Conservation (phyloP, 2,888 invertebrate species). For the Pyrgus malvae region DNA sequence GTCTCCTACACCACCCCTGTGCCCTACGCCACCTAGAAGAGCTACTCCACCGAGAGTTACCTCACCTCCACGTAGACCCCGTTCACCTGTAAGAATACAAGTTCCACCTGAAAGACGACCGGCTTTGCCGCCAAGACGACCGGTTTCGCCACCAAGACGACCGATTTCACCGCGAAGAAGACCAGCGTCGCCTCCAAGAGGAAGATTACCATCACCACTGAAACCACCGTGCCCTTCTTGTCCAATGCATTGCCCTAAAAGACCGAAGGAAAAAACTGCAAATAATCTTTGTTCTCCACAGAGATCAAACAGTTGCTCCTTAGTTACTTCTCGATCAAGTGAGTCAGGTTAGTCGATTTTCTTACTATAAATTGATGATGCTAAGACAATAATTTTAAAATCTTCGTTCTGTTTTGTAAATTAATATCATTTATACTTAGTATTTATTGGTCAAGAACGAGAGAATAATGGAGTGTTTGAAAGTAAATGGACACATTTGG, state of each 20-base stretch:
- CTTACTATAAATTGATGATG: too few species aligned
- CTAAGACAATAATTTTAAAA: too few species aligned
- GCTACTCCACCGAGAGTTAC: background rate
- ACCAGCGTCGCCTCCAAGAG: background rate
- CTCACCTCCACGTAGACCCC: background rate
- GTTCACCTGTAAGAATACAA: background rate
- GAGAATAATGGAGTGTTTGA: too few species aligned
- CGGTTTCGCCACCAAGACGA: background rate
- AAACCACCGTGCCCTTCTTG: slow-evolving; percentile 9
- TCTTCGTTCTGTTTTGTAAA: too few species aligned
- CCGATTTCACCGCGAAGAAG: background rate
- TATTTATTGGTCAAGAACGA: too few species aligned
- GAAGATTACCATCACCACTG: background rate
- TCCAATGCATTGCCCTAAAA: slow-evolving; percentile 21
- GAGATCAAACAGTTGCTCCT: slow-evolving; percentile 33
- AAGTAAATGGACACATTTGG: too few species aligned
- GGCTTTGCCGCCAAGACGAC: background rate
- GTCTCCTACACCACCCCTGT: background rate
- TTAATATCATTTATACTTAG: too few species aligned
- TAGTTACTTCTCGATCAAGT: slow-evolving; percentile 10
- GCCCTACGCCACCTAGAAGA: background rate
- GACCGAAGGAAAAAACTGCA: background rate
- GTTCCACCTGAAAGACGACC: background rate
- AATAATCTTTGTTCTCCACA: slow-evolving; percentile 28
- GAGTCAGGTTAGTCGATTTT: slow-evolving; percentile 7